These are phyloP conservation scores for Harpagus bidentatus DNA, from an alignment of 2,113 vertebrate species.

Conservation along the genomic window DNA sequence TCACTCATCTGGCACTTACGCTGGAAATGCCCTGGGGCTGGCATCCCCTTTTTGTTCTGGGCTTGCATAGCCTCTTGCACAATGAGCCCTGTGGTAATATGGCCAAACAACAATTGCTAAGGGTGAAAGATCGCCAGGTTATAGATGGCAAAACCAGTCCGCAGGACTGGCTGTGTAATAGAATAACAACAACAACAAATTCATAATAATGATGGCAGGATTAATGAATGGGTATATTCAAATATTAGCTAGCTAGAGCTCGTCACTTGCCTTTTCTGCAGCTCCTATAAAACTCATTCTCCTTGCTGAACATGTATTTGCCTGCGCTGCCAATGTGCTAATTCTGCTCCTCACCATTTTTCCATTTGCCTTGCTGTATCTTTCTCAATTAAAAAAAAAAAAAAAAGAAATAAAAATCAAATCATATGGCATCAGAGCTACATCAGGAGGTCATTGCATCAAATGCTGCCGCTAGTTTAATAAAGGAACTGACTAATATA, in stretches of 20 bases:
- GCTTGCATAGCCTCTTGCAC: conserved; percentile 27
- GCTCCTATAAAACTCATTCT: background rate
- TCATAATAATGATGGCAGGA: conserved; percentile 39
- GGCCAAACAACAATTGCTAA: background rate
- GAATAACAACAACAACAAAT: conserved; percentile 56
- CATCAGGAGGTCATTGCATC: conserved; percentile 57
- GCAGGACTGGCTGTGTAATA: conserved; percentile 3
- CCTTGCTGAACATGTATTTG: conserved; percentile 23
- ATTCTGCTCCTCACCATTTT: conserved; percentile 5
- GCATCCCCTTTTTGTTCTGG: conserved; percentile 27
- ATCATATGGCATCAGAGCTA: conserved; percentile 30
- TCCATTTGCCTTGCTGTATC: background rate
- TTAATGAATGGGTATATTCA: conserved; percentile 47
- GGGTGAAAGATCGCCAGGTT: conserved; percentile 27
- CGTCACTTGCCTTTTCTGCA: background rate
- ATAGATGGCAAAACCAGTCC: conserved; percentile 50
- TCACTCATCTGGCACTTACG: conserved; percentile 21
- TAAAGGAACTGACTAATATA: conserved; percentile 63
- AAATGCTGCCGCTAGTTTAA: conserved; percentile 58
- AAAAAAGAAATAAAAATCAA: conserved; percentile 48
- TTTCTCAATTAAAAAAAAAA: conserved; percentile 28
- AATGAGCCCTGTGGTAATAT: background rate
- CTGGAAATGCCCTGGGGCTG: conserved; percentile 18
- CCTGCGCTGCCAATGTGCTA: conserved; percentile 5
- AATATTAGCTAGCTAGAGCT: conserved; percentile 28